phyloP scores from a whole-genome alignment of 2,113 vertebrate species.

The Pavo muticus region DNA sequence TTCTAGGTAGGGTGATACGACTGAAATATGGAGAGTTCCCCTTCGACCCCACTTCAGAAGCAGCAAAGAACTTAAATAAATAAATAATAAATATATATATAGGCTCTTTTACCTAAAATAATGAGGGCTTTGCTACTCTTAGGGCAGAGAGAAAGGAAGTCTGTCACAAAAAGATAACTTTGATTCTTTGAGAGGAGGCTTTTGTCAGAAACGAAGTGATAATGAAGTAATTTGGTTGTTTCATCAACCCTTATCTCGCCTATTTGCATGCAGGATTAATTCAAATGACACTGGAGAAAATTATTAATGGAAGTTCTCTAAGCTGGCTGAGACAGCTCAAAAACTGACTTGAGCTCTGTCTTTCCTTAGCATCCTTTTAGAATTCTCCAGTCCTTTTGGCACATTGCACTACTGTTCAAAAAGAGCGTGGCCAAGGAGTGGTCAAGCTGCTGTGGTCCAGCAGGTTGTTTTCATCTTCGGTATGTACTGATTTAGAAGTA shows the following conservation, averaged over 20 bases:
- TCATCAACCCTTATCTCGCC: accelerated
- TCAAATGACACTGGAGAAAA: not conserved
- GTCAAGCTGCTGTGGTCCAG: not conserved
- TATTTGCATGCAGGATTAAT: not conserved
- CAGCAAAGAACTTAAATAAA: not conserved
- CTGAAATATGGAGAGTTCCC: not conserved
- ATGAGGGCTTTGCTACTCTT: not conserved
- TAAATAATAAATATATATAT: not conserved
- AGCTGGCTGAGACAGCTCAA: not conserved
- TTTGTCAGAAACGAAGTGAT: not conserved
- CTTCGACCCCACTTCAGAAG: not conserved
- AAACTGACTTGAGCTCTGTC: not conserved
- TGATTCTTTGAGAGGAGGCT: not conserved
- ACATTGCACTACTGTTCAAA: not conserved
- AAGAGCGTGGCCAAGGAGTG: not conserved
- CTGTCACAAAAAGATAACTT: not conserved
- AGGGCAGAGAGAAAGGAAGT: not conserved
- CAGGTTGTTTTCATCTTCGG: not conserved
- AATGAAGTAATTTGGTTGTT: not conserved
- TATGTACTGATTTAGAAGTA: not conserved
- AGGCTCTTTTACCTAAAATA: not conserved
- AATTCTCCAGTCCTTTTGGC: not conserved
- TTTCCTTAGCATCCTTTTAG: not conserved
- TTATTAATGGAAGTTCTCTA: not conserved
- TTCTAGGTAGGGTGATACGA: not conserved